Evolutionary conservation across 1,140 invertebrate species (phyloP), one percentile per base, ranked within the genome.

Genomic region (Rhagoletis zephyria): DNA sequence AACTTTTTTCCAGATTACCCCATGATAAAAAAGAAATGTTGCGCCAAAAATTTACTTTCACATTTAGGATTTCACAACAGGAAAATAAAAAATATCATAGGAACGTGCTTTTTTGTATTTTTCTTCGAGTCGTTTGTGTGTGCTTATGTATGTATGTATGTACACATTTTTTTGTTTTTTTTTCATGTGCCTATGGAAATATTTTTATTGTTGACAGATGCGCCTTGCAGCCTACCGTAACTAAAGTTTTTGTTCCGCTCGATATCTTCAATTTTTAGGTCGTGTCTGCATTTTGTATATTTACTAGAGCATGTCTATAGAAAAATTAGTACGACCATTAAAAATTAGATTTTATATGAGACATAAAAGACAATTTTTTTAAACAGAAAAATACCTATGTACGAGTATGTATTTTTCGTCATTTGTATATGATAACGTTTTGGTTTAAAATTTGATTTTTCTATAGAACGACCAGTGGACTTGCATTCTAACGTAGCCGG

Each of bases 201-300:
- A n/a, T 81, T 81, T 77, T 81, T 81, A 81, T 81, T 81, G 74
- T 81, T 81, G 74, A n/a, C 74, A 81, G 74, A 81, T 81, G 74
- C 74, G 48, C n/a, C 10, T 81, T 81, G 74, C 74, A 81, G 74
- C 74, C 74, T 81, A 81, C 74, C 74, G 74, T 81, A 81, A 81
- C 74, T 56, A 81, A 81, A 51, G 74, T 81, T 81, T 81, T 45
- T 81, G 74, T 81, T 81, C 16, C n/a, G 74, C 74, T 56, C 19
- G 48, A 81, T 81, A 81, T 81, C 48, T 81, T 56, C 7, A 51
- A 19, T 81, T 77, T 81, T 81, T 74, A 56, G 48, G 48, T 81
- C 48, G 74, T 51, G n/a, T 56, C 74, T 10, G 19, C 74, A 56
- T 4, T 30, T 56, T 81, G 19, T 19, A 56, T 51, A 19, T 48